Percentiles rank a stretch among this genome's conserved stretches.
These are phyloP conservation scores for Novumbra hubbsi DNA, from an alignment of 2,797 vertebrate species.

Conservation along the genomic window DNA sequence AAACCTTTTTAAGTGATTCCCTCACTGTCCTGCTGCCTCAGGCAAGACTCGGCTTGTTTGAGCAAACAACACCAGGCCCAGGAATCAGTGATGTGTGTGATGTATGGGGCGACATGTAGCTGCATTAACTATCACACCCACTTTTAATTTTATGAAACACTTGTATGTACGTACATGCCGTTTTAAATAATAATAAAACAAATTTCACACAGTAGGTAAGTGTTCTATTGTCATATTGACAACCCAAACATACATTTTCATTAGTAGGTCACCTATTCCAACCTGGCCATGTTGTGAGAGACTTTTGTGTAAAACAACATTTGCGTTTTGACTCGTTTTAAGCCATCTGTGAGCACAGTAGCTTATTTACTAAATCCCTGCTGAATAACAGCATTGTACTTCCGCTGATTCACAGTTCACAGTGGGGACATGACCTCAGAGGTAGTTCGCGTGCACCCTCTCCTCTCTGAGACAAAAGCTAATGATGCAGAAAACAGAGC, in stretches of 20 bases:
- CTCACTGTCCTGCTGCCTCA: slow-evolving; percentile 56
- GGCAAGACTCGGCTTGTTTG: slow-evolving; percentile 65
- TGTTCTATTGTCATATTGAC: background rate
- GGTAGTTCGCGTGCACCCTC: slow-evolving; percentile 39
- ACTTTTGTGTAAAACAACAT: background rate
- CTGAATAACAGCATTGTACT: slow-evolving; percentile 47
- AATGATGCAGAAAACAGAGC: slow-evolving; percentile 55
- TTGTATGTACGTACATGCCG: background rate
- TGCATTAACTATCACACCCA: slow-evolving; percentile 28
- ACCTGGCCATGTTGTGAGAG: slow-evolving; percentile 22
- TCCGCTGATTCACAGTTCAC: slow-evolving; percentile 40
- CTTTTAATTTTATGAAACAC: background rate
- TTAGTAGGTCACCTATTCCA: slow-evolving; percentile 22
- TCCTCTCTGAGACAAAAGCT: slow-evolving; percentile 38
- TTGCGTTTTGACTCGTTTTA: background rate
- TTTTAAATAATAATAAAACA: background rate
- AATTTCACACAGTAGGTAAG: background rate
- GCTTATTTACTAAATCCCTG: slow-evolving; percentile 21
- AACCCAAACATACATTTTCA: background rate
- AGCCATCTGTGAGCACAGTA: slow-evolving; percentile 21
- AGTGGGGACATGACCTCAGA: slow-evolving; percentile 56
- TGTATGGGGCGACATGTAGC: slow-evolving; percentile 39
- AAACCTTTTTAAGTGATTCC: slow-evolving; percentile 70
- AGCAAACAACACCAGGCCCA: slow-evolving; percentile 52
- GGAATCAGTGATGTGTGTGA: slow-evolving; percentile 50